A percentile compares a stretch with the other conserved stretches of the same genome.
Evolutionary conservation across 1,140 invertebrate genomes (phyloP).

Genomic region (Macrobrachium rosenbergii): DNA sequence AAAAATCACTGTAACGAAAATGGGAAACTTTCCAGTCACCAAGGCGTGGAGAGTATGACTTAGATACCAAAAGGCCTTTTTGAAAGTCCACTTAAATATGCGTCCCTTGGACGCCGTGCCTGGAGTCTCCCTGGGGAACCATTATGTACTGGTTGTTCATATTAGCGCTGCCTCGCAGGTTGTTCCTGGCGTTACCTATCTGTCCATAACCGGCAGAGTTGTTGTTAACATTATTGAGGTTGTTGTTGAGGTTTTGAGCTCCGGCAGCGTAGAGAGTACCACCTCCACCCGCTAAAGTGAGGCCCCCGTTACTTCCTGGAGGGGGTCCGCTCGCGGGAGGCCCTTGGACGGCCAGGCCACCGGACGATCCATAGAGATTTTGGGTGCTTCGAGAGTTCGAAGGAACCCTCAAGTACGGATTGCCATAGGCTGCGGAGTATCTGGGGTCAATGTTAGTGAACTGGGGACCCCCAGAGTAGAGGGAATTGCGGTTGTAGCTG

Average conservation of each 20-base stretch:
- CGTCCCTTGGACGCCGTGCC: constrained; percentile 53
- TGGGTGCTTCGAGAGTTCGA: constrained; percentile 9
- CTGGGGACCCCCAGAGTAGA: constrained; percentile 70
- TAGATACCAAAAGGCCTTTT: too few species aligned
- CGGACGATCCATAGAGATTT: constrained; percentile 26
- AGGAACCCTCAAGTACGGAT: constrained; percentile 71
- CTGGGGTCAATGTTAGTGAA: constrained; percentile 82
- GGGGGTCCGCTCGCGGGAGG: neutral
- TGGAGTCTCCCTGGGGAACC: constrained; percentile 52
- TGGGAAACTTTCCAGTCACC: neutral
- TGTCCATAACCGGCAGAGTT: constrained; percentile 47
- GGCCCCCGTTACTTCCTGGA: neutral
- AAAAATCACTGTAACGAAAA: neutral
- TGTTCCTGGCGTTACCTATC: constrained; percentile 41
- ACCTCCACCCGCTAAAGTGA: constrained; percentile 6
- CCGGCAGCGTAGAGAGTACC: neutral
- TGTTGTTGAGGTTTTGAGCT: constrained; percentile 40
- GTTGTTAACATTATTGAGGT: constrained; percentile 26
- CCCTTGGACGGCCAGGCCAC: constrained; percentile 9
- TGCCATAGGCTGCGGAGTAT: constrained; percentile 86
- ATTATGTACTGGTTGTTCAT: constrained; percentile 62
- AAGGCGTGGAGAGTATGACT: neutral
- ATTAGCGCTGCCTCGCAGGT: constrained; percentile 29
- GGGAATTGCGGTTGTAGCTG: constrained; percentile 66
- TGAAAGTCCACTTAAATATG: constrained; percentile 33